Conservation (phyloP, 2,113 vertebrate genomes). For the Centropristis striata region DNA sequence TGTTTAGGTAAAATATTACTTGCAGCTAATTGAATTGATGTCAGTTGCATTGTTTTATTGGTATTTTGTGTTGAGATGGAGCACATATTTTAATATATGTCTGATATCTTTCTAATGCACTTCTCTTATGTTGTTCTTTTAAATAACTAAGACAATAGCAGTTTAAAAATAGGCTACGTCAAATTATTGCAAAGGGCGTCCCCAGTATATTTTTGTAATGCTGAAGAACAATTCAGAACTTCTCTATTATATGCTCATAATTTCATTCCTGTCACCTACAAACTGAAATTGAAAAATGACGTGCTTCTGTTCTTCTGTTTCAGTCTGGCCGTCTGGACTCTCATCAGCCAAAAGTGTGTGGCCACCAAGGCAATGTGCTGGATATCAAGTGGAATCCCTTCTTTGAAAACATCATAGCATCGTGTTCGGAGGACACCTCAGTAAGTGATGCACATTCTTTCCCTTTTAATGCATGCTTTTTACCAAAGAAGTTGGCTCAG, state of each 20-base stretch:
- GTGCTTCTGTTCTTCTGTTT: conserved; percentile 5
- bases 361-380: conserved; percentile 96
- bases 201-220: too few relatives aligned
- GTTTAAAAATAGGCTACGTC: too few relatives aligned
- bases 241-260: neutral
- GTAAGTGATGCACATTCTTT: conserved; percentile 81
- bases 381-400: conserved; percentile 99
- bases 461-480: neutral
- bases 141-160: too few relatives aligned
- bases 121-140: too few relatives aligned
- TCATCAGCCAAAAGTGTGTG: conserved; percentile 95
- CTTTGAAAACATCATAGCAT: conserved; percentile 96
- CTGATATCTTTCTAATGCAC: too few relatives aligned
- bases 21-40: too few relatives aligned
- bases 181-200: too few relatives aligned
- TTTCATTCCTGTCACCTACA: neutral
- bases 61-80: too few relatives aligned
- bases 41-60: too few relatives aligned
- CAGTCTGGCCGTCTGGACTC: conserved; percentile 92
- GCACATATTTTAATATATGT: too few relatives aligned
- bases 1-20: too few relatives aligned
- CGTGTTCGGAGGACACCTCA: conserved; percentile 96
- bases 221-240: too few relatives aligned
- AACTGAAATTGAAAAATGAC: neutral
- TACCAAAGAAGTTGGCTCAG: neutral